A percentile compares a stretch with the other conserved stretches of the same genome.
These are phyloP conservation scores for Acipenser transmontanus DNA, from an alignment of 2,797 vertebrate species.

Conservation along the genomic window DNA sequence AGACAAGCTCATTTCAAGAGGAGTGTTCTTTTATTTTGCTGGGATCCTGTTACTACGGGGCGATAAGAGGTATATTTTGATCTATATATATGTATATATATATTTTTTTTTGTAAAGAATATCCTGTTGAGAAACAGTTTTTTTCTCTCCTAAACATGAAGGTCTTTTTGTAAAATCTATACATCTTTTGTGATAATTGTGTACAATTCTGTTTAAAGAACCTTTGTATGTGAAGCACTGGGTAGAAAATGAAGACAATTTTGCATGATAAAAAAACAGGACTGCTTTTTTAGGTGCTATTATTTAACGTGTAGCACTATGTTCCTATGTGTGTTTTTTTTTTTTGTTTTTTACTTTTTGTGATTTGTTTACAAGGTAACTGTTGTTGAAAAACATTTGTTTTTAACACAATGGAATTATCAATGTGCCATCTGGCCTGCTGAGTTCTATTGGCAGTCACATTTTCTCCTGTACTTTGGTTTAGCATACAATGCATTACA, in stretches of 20 bases:
- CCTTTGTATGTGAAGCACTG: slow-evolving; percentile 73
- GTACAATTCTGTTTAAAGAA: slow-evolving; percentile 95
- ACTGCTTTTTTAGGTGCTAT: slow-evolving; percentile 52
- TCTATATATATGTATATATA: slow-evolving; percentile 15
- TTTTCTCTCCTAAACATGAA: slow-evolving; percentile 34
- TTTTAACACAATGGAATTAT: slow-evolving; percentile 44
- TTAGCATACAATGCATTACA: too few species aligned
- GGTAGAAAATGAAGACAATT: slow-evolving; percentile 39
- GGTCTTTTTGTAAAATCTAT: slow-evolving; percentile 65
- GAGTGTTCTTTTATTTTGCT: slow-evolving; percentile 26
- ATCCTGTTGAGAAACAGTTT: not conserved
- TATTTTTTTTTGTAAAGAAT: slow-evolving; percentile 5
- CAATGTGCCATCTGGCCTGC: slow-evolving; percentile 54
- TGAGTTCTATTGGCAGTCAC: slow-evolving; percentile 41
- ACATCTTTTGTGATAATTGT: slow-evolving; percentile 60
- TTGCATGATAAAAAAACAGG: slow-evolving; percentile 51
- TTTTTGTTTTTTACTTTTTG: slow-evolving; percentile 8
- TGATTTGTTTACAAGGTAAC: slow-evolving; percentile 33
- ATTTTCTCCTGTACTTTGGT: too few species aligned
- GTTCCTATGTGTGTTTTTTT: slow-evolving; percentile 37
- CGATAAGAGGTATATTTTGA: slow-evolving; percentile 29
- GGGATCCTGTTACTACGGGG: slow-evolving; percentile 38
- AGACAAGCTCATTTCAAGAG: slow-evolving; percentile 12
- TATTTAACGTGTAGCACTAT: slow-evolving; percentile 55
- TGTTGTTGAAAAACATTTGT: slow-evolving; percentile 32